Conservation (phyloP, 2,797 vertebrate species). For the Sebastes vulpes region DNA sequence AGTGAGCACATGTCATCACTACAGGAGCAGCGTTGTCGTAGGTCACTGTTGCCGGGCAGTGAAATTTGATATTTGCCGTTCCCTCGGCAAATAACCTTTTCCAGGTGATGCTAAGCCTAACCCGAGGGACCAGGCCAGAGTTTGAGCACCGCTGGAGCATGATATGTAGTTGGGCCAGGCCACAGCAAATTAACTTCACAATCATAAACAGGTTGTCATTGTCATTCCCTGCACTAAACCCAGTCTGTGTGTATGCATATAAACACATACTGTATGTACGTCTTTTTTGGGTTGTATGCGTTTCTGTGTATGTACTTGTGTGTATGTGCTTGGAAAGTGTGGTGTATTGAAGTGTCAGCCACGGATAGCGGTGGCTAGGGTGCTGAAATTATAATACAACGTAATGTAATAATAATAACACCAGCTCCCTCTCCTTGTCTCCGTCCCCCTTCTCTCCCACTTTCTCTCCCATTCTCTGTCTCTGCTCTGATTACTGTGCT, state of each 20-base stretch:
- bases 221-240: constrained; percentile 3
- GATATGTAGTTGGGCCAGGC: constrained; percentile 13
- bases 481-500: constrained; percentile 54
- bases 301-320: not conserved
- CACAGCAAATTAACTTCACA: constrained; percentile 30
- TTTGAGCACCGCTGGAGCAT: constrained; percentile 44
- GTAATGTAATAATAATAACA: constrained; percentile 60
- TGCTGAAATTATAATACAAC: constrained; percentile 57
- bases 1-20: not conserved
- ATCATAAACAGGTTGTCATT: constrained; percentile 19
- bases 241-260: not conserved
- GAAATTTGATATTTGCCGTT: constrained; percentile 33
- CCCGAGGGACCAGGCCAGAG: constrained; percentile 20
- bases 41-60: constrained; percentile 8
- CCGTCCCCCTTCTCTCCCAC: constrained; percentile 25
- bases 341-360: constrained; percentile 16
- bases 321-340: not conserved
- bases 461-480: constrained; percentile 21
- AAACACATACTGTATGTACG: not conserved
- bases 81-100: constrained; percentile 42
- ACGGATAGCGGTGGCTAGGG: constrained; percentile 1
- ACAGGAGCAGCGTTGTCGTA: constrained; percentile 7
- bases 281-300: not conserved
- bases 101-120: constrained; percentile 35
- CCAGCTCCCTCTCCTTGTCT: constrained; percentile 22